Evolutionary conservation across 2,888 invertebrate genomes (phyloP).

Genomic region (Lordiphosa andalusiaca): DNA sequence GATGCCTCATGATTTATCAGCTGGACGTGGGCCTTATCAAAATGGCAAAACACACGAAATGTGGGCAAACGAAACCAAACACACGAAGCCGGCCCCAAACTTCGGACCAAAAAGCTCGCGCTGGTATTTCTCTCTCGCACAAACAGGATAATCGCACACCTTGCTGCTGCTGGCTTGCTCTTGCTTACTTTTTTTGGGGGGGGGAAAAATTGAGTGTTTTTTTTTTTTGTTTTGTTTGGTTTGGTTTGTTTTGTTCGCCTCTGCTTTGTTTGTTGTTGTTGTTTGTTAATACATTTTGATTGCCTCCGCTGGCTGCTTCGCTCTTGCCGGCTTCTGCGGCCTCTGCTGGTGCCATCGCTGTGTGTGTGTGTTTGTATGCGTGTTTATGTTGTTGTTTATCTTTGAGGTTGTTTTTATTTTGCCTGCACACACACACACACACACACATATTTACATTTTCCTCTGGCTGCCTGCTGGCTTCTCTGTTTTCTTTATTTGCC

Average conservation of each 20-base stretch:
- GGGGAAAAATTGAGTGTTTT: conserved; percentile 4
- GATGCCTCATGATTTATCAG: conserved; percentile 46
- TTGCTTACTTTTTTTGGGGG: conserved; percentile 10
- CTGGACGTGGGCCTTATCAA: conserved; percentile 49
- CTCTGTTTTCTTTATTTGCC: conserved; percentile 23
- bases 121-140: conserved; percentile 13
- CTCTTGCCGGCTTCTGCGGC: conserved; percentile 26
- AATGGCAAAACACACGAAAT: conserved; percentile 20
- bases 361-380: conserved; percentile 29
- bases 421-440: conserved; percentile 30
- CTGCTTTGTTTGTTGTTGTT: conserved; percentile 33
- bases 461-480: conserved; percentile 16
- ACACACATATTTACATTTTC: conserved; percentile 31
- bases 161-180: background rate
- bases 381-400: conserved; percentile 57
- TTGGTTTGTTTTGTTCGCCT: conserved; percentile 19
- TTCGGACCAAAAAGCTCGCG: conserved; percentile 19
- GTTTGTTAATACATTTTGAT: conserved; percentile 57
- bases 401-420: conserved; percentile 66
- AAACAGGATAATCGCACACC: conserved; percentile 46
- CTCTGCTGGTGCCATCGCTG: conserved; percentile 20
- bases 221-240: conserved; percentile 12
- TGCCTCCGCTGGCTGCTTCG: conserved; percentile 14
- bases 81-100: conserved; percentile 39
- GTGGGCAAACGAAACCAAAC: conserved; percentile 16